phyloP scores from a whole-genome alignment of 2,888 invertebrate species.

The Ischnura elegans region DNA sequence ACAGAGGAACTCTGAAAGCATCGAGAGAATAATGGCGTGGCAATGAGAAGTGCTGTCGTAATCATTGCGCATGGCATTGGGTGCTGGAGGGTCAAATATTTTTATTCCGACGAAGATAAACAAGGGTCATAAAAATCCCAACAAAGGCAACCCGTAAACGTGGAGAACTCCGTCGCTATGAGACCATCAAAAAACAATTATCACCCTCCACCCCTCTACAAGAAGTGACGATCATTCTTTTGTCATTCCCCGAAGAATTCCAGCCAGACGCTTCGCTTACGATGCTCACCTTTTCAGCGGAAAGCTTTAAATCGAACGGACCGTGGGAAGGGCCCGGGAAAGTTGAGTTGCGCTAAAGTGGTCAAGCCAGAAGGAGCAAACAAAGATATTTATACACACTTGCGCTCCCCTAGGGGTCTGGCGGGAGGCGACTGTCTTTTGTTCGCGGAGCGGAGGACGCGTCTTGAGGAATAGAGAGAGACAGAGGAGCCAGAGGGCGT shows the following conservation, averaged over 20 bases:
- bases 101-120: conserved; percentile 17
- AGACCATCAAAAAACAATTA: conserved; percentile 64
- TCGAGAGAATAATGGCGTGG: neutral
- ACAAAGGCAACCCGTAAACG: neutral
- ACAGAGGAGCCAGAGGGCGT: too few species aligned
- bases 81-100: conserved; percentile 22
- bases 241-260: neutral
- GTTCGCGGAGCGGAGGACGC: neutral
- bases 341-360: conserved; percentile 3
- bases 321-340: neutral
- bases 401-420: neutral
- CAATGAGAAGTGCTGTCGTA: neutral
- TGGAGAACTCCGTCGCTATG: neutral
- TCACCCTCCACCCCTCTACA: conserved; percentile 7
- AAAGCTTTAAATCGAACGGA: neutral
- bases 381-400: conserved; percentile 9
- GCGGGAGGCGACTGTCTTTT: neutral
- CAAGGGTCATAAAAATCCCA: conserved; percentile 23
- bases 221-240: neutral
- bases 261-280: neutral
- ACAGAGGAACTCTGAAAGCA: neutral
- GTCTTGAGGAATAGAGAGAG: too few species aligned
- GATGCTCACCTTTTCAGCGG: conserved; percentile 40
- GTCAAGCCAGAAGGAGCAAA: conserved; percentile 28
- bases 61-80: neutral